Evolutionary conservation across 2,888 invertebrate genomes (phyloP).

Genomic region (Drosophila stalkeri): DNA sequence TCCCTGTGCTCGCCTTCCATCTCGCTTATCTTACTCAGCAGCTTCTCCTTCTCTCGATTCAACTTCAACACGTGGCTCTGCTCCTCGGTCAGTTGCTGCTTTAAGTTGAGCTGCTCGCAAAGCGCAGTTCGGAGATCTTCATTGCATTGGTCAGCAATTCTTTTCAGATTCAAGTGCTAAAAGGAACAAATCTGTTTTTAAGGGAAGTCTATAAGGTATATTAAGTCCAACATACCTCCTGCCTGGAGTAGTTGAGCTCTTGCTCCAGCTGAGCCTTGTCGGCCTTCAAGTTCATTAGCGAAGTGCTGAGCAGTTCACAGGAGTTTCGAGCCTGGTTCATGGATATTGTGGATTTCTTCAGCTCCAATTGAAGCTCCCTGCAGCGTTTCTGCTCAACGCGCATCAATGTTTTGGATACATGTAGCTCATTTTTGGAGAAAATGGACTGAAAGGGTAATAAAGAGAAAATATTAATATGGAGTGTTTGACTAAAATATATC

Average conservation of each 20-base stretch:
- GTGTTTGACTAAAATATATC: too few species aligned
- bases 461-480: too few species aligned
- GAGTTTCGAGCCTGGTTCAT: constrained; percentile 61
- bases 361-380: constrained; percentile 71
- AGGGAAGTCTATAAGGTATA: background rate
- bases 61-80: constrained; percentile 46
- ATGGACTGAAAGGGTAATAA: constrained; percentile 58
- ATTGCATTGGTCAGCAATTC: constrained; percentile 57
- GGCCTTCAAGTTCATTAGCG: constrained; percentile 63
- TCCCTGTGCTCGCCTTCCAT: constrained; percentile 35
- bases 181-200: background rate
- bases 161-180: constrained; percentile 57
- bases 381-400: constrained; percentile 81
- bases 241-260: constrained; percentile 46
- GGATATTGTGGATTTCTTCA: constrained; percentile 63
- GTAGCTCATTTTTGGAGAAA: constrained; percentile 73
- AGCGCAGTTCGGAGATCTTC: constrained; percentile 65
- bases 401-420: constrained; percentile 75
- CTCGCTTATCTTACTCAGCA: constrained; percentile 50
- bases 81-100: constrained; percentile 61
- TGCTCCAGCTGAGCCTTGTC: constrained; percentile 62
- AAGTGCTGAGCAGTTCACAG: constrained; percentile 64
- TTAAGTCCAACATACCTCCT: constrained; percentile 26
- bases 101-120: constrained; percentile 65
- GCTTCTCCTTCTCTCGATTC: constrained; percentile 46